Conservation (phyloP, 2,797 vertebrate species). For the Yasuhikotakia modesta region DNA sequence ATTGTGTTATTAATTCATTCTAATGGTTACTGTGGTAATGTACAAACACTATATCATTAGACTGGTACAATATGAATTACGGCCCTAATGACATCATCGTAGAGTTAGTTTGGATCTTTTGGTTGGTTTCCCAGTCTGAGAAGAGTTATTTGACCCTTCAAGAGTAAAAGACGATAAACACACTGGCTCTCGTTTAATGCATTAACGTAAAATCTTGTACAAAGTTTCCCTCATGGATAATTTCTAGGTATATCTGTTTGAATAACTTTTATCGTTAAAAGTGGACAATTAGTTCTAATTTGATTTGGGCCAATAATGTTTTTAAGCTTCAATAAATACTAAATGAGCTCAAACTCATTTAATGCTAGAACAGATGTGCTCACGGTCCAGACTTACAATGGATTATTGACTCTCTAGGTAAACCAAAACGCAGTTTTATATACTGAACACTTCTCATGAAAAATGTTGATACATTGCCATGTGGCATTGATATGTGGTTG, state of each 20-base stretch:
- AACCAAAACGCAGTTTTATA: no score
- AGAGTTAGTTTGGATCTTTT: slow-evolving; percentile 42
- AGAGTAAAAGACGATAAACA: not conserved
- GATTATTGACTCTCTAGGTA: no score
- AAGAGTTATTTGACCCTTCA: slow-evolving; percentile 55
- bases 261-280: slow-evolving; percentile 68
- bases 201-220: slow-evolving; percentile 59
- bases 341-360: no score
- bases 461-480: no score
- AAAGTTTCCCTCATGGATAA: slow-evolving; percentile 63
- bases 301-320: slow-evolving; percentile 49
- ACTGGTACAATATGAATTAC: slow-evolving; percentile 33
- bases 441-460: no score
- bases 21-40: no score
- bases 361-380: no score
- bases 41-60: not conserved
- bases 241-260: slow-evolving; percentile 58
- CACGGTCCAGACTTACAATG: no score
- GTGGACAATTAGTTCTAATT: slow-evolving; percentile 56
- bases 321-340: no score
- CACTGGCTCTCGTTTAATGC: slow-evolving; percentile 69
- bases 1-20: no score
- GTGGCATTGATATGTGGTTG: no score
- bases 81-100: slow-evolving; percentile 39
- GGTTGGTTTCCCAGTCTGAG: slow-evolving; percentile 49